Evolutionary conservation across 2,113 vertebrate species (phyloP).

Genomic region (Dasyornis broadbenti): DNA sequence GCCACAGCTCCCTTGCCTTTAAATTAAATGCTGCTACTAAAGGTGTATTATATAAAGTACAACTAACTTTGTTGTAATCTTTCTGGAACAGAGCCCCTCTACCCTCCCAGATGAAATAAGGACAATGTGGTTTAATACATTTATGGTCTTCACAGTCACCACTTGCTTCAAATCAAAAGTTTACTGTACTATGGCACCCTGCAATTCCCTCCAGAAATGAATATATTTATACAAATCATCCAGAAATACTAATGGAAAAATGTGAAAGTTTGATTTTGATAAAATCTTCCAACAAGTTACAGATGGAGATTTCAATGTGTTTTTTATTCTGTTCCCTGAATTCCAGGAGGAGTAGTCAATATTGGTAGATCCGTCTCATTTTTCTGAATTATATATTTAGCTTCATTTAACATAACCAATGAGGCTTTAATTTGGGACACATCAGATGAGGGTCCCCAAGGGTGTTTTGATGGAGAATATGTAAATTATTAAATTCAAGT

Average conservation of each 20-base stretch:
- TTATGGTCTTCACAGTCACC: not conserved
- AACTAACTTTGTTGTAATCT: not conserved
- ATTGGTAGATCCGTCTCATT: not conserved
- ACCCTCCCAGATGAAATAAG: not conserved
- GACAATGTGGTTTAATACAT: not conserved
- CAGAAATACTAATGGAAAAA: not conserved
- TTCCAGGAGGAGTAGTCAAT: not conserved
- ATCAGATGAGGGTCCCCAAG: not conserved
- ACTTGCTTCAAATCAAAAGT: not conserved
- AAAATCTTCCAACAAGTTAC: not conserved
- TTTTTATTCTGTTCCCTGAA: not conserved
- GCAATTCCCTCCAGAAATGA: not conserved
- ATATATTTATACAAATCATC: not conserved
- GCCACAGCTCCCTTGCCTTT: not conserved
- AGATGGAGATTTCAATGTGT: not conserved
- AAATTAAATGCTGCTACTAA: not conserved
- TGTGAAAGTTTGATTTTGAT: not conserved
- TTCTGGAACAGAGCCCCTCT: not conserved
- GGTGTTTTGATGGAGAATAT: not conserved
- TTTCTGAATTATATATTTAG: not conserved
- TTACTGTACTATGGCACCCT: not conserved
- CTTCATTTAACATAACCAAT: not conserved
- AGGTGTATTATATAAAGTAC: rapidly evolving
- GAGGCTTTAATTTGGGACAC: not conserved
- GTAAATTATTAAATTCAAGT: not conserved